Base-by-base conservation (phyloP, 2,888 invertebrate species). In the Tipula vernalis region DNA sequence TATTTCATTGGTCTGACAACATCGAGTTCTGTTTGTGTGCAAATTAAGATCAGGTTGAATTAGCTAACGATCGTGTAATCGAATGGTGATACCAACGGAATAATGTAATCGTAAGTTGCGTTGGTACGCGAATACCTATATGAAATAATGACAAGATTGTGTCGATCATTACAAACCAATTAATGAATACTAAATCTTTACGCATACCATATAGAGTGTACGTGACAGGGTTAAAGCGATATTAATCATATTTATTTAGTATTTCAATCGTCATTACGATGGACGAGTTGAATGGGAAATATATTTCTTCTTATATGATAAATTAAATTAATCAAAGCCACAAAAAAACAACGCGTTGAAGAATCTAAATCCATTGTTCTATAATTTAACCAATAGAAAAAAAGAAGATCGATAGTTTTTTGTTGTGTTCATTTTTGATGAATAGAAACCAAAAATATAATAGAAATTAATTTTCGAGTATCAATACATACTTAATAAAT, bases 401-500 rank as follows among this genome's bases (percentile, higher is more conserved):
- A 71, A 71, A 18, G 71, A 71, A 71, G 71, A 71, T 71, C 71
- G 71, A 71, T 71, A 71, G 71, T 18, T 71, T 71, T 28, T 71
- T 71, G 28, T 71, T 71, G n/a, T 71, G 28, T 71, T 71, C 28
- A 28, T 71, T 51, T 71, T 71, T 71, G 71, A 71, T 71, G 71
- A 71, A 71, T 71, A 71, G 71, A 71, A 71, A 71, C 71, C 28
- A 71, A 71, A 71, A 71, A 71, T 71, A 71, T 28, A 71, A 71
- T 71, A 71, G 71, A 71, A 71, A 71, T 71, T 71, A 71, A 71
- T 71, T 71, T 71, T 71, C 71, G 28, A 71, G 28, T 71, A 71
- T 71, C 71, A 71, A 71, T 71, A 71, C 71, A 71, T 71, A 71
- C 71, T 71, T 71, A 71, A 71, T 71, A 71, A 71, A 71, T 71